phyloP scores from a whole-genome alignment of 2,888 invertebrate species.

The Drosophila nr. fundita region DNA sequence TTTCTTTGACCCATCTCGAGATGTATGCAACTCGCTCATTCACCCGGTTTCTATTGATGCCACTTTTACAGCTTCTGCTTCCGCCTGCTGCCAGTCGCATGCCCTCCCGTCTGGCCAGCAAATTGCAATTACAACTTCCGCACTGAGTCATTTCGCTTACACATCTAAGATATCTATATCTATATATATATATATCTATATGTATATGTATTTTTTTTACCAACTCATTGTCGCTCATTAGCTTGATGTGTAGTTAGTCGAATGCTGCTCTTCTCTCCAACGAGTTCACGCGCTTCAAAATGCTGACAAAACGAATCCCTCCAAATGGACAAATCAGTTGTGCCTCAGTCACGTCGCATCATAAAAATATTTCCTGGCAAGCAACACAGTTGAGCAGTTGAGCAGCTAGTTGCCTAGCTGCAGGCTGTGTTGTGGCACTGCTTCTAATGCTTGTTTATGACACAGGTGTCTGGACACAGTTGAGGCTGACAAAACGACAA shows the following conservation, averaged over 20 bases:
- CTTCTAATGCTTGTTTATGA: constrained; percentile 59
- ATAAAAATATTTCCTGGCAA: constrained; percentile 61
- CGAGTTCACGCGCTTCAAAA: constrained; percentile 18
- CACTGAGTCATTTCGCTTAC: constrained; percentile 52
- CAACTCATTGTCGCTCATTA: constrained; percentile 58
- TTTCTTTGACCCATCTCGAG: constrained; percentile 11
- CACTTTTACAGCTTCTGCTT: constrained; percentile 10
- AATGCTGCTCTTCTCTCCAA: constrained; percentile 7
- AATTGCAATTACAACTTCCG: constrained; percentile 73
- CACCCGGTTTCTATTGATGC: constrained; percentile 25
- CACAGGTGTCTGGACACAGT: constrained; percentile 51
- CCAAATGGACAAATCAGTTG: constrained; percentile 6
- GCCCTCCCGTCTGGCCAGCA: constrained; percentile 13
- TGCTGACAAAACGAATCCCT: constrained; percentile 23
- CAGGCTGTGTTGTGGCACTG: constrained; percentile 8
- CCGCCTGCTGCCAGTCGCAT: constrained; percentile 10
- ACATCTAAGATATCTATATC: background rate
- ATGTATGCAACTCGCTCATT: constrained; percentile 11
- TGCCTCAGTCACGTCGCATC: constrained; percentile 59
- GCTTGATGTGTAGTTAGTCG: constrained; percentile 39
- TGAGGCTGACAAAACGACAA: background rate
- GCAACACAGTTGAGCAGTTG: constrained; percentile 1
- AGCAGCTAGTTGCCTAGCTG: constrained; percentile 17
- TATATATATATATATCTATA: too few species aligned
- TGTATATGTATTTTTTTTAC: background rate